Conservation (phyloP, 2,888 invertebrate genomes). For the Agrotis exclamationis region DNA sequence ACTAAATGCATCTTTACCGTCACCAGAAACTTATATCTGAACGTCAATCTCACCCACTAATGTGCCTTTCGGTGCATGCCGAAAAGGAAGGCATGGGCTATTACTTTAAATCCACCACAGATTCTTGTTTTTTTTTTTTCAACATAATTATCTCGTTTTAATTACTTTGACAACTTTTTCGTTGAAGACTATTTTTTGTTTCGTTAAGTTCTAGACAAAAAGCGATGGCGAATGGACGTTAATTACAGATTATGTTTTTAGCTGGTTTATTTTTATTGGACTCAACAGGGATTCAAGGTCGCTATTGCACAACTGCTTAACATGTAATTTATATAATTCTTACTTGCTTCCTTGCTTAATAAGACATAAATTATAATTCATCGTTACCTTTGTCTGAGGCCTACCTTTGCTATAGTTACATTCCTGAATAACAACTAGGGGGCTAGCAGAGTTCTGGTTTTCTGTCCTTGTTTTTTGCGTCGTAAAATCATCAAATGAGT, state of each 20-base stretch:
- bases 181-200: no score
- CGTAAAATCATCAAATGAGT: no score
- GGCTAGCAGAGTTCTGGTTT: no score
- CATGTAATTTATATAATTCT: constrained; percentile 1
- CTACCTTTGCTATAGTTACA: neutral
- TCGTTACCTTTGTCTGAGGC: neutral
- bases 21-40: no score
- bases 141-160: neutral
- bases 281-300: neutral
- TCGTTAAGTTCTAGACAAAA: no score
- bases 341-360: neutral
- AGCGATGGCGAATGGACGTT: no score
- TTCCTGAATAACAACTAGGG: no score
- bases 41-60: no score
- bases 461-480: no score
- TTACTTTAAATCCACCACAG: neutral
- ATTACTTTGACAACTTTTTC: neutral
- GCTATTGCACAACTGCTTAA: neutral
- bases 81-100: neutral
- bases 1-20: no score
- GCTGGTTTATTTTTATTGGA: no score
- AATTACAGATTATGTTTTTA: no score
- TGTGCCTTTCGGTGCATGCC: neutral
- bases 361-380: neutral
- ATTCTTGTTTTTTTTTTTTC: neutral